A percentile compares a stretch with the other conserved stretches of the same genome.
phyloP scores from a whole-genome alignment of 2,113 vertebrate species.

The Proterorhinus semilunaris region DNA sequence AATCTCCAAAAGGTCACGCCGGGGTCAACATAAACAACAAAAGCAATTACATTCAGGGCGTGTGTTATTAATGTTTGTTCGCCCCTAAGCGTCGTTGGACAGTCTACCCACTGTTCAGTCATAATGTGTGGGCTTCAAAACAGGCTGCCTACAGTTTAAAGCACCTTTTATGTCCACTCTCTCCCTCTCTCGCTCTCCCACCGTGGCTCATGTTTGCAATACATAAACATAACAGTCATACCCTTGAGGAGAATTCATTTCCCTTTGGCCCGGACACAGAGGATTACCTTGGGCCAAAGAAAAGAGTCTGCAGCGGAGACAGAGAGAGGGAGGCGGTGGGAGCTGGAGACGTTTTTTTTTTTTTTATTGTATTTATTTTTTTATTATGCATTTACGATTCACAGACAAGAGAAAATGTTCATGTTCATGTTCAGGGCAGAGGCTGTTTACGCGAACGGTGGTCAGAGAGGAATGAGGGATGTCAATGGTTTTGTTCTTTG shows the following conservation, averaged over 20 bases:
- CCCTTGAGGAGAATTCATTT: slow-evolving; percentile 44
- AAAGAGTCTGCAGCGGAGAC: slow-evolving; percentile 55
- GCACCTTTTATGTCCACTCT: slow-evolving; percentile 44
- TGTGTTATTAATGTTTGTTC: slow-evolving; percentile 39
- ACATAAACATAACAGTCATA: slow-evolving; percentile 53
- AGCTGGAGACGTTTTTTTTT: slow-evolving; percentile 18
- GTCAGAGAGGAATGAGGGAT: neutral
- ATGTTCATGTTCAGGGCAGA: neutral
- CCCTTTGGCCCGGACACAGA: slow-evolving; percentile 45
- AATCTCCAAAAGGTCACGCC: slow-evolving; percentile 34
- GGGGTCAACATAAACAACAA: slow-evolving; percentile 49
- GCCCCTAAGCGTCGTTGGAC: slow-evolving; percentile 9
- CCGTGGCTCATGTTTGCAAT: slow-evolving; percentile 48
- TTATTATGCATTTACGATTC: slow-evolving; percentile 14
- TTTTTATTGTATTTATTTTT: slow-evolving; percentile 20
- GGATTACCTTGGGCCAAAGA: slow-evolving; percentile 63
- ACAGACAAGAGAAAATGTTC: slow-evolving; percentile 7
- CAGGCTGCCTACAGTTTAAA: slow-evolving; percentile 36
- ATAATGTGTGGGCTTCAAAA: slow-evolving; percentile 40
- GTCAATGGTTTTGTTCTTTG: neutral
- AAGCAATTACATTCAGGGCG: slow-evolving; percentile 39
- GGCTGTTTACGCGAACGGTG: neutral
- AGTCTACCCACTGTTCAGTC: slow-evolving; percentile 26
- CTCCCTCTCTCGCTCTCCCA: slow-evolving; percentile 6
- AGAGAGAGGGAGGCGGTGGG: neutral